Conservation (phyloP, 2,888 invertebrate species). For the Athetis lepigone region DNA sequence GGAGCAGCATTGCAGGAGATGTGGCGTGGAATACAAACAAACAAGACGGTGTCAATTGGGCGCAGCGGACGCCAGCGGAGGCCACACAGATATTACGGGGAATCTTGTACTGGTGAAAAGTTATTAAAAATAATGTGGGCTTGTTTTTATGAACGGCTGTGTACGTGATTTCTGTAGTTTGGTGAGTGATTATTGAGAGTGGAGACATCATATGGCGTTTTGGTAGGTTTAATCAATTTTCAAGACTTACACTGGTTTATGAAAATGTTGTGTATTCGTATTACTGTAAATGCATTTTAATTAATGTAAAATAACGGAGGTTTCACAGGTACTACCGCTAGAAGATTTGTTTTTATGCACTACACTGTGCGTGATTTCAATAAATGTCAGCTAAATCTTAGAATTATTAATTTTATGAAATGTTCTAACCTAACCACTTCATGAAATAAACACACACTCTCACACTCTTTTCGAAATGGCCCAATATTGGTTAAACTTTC, state of each 20-base stretch:
- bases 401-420: too few species aligned
- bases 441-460: too few species aligned
- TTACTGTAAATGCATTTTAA: too few species aligned
- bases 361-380: too few species aligned
- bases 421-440: too few species aligned
- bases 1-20: conserved; percentile 75
- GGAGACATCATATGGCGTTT: not conserved
- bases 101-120: conserved; percentile 61
- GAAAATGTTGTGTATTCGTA: too few species aligned
- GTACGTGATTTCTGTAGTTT: conserved; percentile 5
- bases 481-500: too few species aligned
- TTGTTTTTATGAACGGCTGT: conserved; percentile 17
- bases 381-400: too few species aligned
- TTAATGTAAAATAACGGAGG: too few species aligned
- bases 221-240: not conserved
- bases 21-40: conserved; percentile 71
- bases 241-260: not conserved
- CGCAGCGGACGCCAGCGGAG: conserved; percentile 75
- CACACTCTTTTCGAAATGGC: too few species aligned
- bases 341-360: too few species aligned
- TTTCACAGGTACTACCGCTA: too few species aligned
- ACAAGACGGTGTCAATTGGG: conserved; percentile 78
- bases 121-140: conserved; percentile 40
- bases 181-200: not conserved
- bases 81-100: conserved; percentile 80